Evolutionary conservation across 2,113 vertebrate genomes (phyloP).

Genomic region (Notiomystis cincta): DNA sequence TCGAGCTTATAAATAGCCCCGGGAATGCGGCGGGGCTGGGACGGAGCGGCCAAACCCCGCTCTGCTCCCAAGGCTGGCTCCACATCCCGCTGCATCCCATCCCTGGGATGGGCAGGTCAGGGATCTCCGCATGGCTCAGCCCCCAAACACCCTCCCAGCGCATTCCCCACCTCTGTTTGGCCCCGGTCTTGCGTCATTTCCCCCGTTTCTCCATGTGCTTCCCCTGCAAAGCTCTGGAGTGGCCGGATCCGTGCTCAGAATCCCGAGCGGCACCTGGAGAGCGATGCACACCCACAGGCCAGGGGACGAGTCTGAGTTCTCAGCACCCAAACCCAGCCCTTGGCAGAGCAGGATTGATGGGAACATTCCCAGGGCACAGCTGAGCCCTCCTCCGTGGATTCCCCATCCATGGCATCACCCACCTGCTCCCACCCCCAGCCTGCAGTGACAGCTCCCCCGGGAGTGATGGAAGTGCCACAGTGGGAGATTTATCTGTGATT

Average conservation of each 20-base stretch:
- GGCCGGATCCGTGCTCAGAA: too few species aligned
- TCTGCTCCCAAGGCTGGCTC: background rate
- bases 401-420: background rate
- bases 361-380: background rate
- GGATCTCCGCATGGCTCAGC: background rate
- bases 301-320: background rate
- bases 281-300: fast-evolving
- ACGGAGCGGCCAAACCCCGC: fast-evolving
- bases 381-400: background rate
- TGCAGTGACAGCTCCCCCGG: background rate
- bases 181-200: fast-evolving
- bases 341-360: background rate
- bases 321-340: background rate
- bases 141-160: background rate
- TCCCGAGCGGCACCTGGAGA: background rate
- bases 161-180: background rate
- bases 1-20: background rate
- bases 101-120: background rate
- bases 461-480: fast-evolving
- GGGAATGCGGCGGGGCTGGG: background rate
- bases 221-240: background rate
- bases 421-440: background rate
- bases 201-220: background rate
- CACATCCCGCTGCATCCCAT: fast-evolving
- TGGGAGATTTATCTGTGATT: fast-evolving